Evolutionary conservation across 2,797 vertebrate species (phyloP), one percentile per base, ranked within the genome.

Genomic region (Pantherophis alleghaniensis): DNA sequence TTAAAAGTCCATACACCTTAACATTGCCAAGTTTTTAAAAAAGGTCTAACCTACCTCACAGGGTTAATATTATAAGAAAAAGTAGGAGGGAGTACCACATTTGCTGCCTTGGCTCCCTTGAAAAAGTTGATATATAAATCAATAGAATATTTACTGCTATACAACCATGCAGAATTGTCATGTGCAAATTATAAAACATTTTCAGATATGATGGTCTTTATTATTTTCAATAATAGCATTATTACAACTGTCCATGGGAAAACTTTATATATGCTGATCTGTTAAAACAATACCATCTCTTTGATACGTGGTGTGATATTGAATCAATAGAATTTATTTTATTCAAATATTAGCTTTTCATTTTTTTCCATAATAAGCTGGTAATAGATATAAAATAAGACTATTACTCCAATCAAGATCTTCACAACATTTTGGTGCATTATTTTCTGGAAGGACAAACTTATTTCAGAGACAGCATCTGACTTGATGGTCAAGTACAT

Each of bases 181-280:
- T 95, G 94, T 92, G 63, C 42, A 92, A 93, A 26, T 60, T 61
- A 89, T 90, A 91, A 88, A 94, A 90, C 66, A 92, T 32, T 51
- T 32, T 56, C 86, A 92, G 26, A 32, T 24, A n/a, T 87, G 26
- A 95, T 90, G 93, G 94, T 92, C 90, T 93, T 86, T 92, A 92
- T 91, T 16, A 24, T 87, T 86, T 16, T 26, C 28, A 47, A 0
- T 0, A 63, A 1, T 91, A 96, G 96, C 95, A 96, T 96, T 95
- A 91, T 91, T 94, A 92, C 83, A 93, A 53, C 57, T 92, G 20
- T 42, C 22, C 55, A 66, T 57, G 91, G 61, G 47, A 37, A 7
- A 32, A 61, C 28, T 59, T 90, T 94, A 90, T 79, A 51, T 86
- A 79, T 63, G 59, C 22, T 88, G 63, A 92, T 91, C 24, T 0